Evolutionary conservation across 2,888 invertebrate genomes (phyloP).

Genomic region (Dolichopus griseipennis): DNA sequence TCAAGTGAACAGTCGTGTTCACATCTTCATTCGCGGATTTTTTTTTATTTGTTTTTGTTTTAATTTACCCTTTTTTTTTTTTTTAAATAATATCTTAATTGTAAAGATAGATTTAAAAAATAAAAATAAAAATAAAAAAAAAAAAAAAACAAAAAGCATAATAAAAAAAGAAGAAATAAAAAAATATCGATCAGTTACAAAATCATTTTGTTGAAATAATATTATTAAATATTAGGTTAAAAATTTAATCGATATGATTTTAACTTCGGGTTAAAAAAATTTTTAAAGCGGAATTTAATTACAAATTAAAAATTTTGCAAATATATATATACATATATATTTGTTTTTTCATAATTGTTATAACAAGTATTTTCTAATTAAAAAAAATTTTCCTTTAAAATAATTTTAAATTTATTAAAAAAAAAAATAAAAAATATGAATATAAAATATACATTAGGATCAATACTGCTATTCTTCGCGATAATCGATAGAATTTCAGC

Average conservation of each 20-base stretch:
- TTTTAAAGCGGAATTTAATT: not conserved
- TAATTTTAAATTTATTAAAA: not conserved
- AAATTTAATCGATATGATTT: not conserved
- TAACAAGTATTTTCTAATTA: no score
- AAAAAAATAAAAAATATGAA: not conserved
- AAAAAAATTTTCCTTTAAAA: no score
- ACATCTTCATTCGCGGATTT: not conserved
- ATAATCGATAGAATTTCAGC: not conserved
- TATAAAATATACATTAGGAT: not conserved
- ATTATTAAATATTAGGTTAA: not conserved
- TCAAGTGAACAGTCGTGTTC: constrained; percentile 6
- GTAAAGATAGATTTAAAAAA: no score
- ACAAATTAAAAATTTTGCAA: not conserved
- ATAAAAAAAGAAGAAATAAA: not conserved
- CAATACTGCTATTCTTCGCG: not conserved
- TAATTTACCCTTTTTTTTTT: not conserved
- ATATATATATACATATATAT: no score
- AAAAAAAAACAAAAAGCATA: no score
- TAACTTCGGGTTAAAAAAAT: not conserved
- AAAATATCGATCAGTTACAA: not conserved
- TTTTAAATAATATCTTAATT: not conserved
- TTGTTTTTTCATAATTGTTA: not conserved
- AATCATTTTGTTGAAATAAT: not conserved
- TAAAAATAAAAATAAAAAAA: not conserved
- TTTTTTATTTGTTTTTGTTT: not conserved